Percentiles rank a stretch among this genome's conserved stretches.
These are phyloP conservation scores for Altica lythri DNA, from an alignment of 2,888 invertebrate genomes.

Conservation along the genomic window DNA sequence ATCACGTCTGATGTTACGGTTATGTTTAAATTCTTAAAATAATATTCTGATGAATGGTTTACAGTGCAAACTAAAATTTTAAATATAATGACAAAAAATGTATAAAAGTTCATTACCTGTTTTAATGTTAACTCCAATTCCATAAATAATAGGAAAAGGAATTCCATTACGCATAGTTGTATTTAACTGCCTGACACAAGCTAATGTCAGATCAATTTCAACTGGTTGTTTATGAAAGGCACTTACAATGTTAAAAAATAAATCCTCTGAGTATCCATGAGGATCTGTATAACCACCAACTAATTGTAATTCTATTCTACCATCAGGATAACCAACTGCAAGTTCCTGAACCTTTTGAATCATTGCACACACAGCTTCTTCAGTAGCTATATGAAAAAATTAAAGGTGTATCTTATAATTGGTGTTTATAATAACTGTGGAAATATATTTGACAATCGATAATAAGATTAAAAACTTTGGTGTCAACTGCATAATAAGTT, in stretches of 20 bases:
- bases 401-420: not conserved
- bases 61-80: not conserved
- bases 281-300: constrained; percentile 90
- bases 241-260: constrained; percentile 86
- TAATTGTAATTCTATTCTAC: constrained; percentile 85
- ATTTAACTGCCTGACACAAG: constrained; percentile 90
- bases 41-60: no score
- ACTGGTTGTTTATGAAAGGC: constrained; percentile 86
- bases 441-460: no score
- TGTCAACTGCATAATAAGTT: no score
- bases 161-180: constrained; percentile 79
- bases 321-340: constrained; percentile 82
- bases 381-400: constrained; percentile 62
- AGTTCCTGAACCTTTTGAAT: constrained; percentile 81
- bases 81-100: no score
- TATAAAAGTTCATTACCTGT: constrained; percentile 69
- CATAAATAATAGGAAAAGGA: constrained; percentile 87
- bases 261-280: constrained; percentile 82
- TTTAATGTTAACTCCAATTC: constrained; percentile 86
- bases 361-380: constrained; percentile 81
- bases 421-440: no score
- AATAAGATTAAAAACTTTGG: no score
- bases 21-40: no score
- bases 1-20: no score
- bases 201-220: constrained; percentile 86